phyloP scores from a whole-genome alignment of 1,140 invertebrate species.

The Drosophila parabipectinata region DNA sequence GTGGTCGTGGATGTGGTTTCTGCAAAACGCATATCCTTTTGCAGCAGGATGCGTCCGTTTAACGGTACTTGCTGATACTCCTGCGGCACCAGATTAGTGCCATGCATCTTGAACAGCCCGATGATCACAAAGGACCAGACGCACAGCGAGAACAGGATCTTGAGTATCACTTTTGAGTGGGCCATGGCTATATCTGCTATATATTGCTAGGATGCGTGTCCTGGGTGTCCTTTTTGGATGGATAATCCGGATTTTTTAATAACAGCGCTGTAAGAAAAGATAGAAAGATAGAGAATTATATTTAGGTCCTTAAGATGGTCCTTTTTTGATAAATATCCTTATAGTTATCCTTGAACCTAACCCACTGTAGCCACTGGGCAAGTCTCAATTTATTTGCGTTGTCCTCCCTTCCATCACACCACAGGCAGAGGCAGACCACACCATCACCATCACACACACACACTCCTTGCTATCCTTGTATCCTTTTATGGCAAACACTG shows the following conservation, averaged over 20 bases:
- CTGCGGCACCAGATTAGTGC: slow-evolving; percentile 77
- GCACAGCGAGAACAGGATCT: slow-evolving; percentile 81
- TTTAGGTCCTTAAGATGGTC: too few relatives aligned
- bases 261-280: background rate
- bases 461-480: background rate
- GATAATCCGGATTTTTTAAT: background rate
- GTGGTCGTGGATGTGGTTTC: slow-evolving; percentile 83
- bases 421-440: too few relatives aligned
- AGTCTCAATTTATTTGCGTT: slow-evolving; percentile 6
- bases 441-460: background rate
- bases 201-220: background rate
- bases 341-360: background rate
- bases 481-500: slow-evolving; percentile 37
- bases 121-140: slow-evolving; percentile 84
- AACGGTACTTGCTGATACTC: slow-evolving; percentile 72
- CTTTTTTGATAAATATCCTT: too few relatives aligned
- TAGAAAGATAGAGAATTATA: too few relatives aligned
- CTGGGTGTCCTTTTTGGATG: background rate
- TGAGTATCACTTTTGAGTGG: slow-evolving; percentile 80
- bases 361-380: slow-evolving; percentile 11
- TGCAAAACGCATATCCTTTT: slow-evolving; percentile 78
- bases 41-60: slow-evolving; percentile 78
- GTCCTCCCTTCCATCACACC: background rate
- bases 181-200: slow-evolving; percentile 55
- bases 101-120: slow-evolving; percentile 83